Percentiles rank a stretch among this genome's conserved stretches.
phyloP scores from a whole-genome alignment of 1,140 invertebrate genomes.

The Teleopsis dalmanni region DNA sequence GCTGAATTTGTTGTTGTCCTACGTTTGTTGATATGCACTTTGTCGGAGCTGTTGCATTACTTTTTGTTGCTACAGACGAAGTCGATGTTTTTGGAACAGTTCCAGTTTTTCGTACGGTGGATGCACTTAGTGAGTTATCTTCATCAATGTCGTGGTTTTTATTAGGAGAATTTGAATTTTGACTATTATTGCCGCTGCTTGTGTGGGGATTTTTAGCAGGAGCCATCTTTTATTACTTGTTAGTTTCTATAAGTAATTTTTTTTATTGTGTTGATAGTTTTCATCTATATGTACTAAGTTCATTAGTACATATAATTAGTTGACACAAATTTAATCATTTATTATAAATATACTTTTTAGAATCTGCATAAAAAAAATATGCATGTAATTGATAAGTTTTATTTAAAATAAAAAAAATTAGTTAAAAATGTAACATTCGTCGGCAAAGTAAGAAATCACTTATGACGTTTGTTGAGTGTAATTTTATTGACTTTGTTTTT shows the following conservation, averaged over 20 bases:
- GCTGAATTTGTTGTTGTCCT: constrained; percentile 12
- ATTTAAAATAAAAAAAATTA: no score
- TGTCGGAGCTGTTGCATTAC: constrained; percentile 13
- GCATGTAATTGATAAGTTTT: no score
- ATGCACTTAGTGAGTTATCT: not conserved
- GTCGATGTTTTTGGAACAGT: constrained; percentile 21
- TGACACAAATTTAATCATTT: no score
- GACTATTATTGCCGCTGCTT: no score
- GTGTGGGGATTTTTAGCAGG: constrained; percentile 8
- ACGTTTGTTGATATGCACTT: constrained; percentile 8
- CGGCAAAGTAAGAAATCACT: no score
- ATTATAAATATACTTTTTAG: no score
- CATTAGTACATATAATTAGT: no score
- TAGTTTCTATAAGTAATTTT: not conserved
- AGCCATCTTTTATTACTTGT: not conserved
- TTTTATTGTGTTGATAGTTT: not conserved
- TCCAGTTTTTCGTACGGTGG: constrained; percentile 13
- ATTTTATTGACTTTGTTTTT: no score
- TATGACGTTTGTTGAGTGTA: no score
- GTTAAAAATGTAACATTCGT: no score
- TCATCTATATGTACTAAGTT: not conserved
- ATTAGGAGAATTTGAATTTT: not conserved
- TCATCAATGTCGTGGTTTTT: no score
- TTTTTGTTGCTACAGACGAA: constrained; percentile 7
- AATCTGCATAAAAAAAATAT: no score